phyloP scores from a whole-genome alignment of 2,113 vertebrate species.

The Carassius auratus region DNA sequence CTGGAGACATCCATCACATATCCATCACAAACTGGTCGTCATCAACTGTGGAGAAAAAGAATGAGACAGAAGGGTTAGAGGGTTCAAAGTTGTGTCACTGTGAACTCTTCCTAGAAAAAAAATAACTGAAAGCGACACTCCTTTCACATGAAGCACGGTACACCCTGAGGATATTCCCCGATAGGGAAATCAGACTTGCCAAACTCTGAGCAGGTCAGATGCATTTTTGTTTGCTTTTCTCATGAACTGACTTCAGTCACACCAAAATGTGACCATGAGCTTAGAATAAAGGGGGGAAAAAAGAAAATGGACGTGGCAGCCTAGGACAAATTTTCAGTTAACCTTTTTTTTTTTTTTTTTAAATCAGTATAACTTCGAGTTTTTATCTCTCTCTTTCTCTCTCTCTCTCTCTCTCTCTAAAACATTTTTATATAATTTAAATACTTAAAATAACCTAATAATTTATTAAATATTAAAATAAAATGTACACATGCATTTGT shows the following conservation, averaged over 20 bases:
- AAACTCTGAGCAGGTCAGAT: slow-evolving; percentile 2
- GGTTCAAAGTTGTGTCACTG: slow-evolving; percentile 10
- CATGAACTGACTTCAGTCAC: slow-evolving; percentile 9
- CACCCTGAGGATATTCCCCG: background rate
- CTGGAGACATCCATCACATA: slow-evolving; percentile 50
- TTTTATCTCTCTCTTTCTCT: too few species aligned
- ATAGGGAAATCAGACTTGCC: slow-evolving; percentile 13
- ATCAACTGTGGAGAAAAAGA: slow-evolving; percentile 47
- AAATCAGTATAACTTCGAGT: background rate
- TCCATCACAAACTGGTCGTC: slow-evolving; percentile 61
- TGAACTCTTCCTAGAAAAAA: background rate
- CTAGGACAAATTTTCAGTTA: background rate
- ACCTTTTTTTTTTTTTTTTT: background rate
- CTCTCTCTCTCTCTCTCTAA: too few species aligned
- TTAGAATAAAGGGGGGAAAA: background rate
- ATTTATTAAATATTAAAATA: background rate
- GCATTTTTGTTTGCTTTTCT: slow-evolving; percentile 47
- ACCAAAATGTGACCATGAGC: slow-evolving; percentile 43
- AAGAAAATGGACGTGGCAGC: background rate
- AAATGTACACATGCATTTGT: background rate
- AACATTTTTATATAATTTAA: too few species aligned
- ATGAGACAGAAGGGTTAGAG: slow-evolving; percentile 3
- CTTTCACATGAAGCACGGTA: slow-evolving; percentile 13
- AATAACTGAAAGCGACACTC: background rate
- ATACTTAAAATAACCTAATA: background rate